Evolutionary conservation across 2,888 invertebrate species (phyloP), one percentile per base, ranked within the genome.

Genomic region (Seladonia tumulorum): DNA sequence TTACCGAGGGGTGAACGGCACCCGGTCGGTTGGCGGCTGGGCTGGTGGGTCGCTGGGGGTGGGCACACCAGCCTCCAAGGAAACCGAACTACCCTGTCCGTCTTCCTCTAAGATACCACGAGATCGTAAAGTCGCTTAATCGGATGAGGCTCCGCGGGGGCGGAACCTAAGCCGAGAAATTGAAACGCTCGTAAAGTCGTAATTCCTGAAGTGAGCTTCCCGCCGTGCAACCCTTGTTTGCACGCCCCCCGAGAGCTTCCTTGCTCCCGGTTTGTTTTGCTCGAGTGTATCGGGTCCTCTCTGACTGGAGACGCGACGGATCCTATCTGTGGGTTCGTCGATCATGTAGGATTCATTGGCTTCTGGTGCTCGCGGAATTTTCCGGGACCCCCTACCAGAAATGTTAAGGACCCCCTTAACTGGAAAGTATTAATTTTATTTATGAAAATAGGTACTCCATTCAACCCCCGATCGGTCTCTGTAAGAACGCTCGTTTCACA

Each of bases 61-160:
- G 18, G 29, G 63, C 35, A 42, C 70, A 35, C 70, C 75, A 53
- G n/a, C 53, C 71, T 72, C 8, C 72, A 12, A 74, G 85, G 82
- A 73, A 81, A 81, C 78, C 81, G 76, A 85, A 82, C 76, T 49
- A 84, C 76, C 76, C 85, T 78, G 79, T 79, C 73, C 78, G 81
- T 87, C 76, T 81, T 78, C 42, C 77, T 68, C 70, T 53, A 81
- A 83, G 88, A 85, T 83, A 82, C 78, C 84, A 75, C 87, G 74
- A 63, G 90, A 89, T 93, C 92, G 92, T 92, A 92, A 92, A 93
- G 90, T 91, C 92, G 87, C 89, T 92, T 92, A 93, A 93, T 93
- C 92, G 92, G 91, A 93, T 91, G 91, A 93, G 87, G 81, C 87
- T 87, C 53, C 82, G 71, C 57, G 84, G 76, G 78, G 79, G 81